Conservation (phyloP, 2,113 vertebrate genomes). For the Serinus canaria region DNA sequence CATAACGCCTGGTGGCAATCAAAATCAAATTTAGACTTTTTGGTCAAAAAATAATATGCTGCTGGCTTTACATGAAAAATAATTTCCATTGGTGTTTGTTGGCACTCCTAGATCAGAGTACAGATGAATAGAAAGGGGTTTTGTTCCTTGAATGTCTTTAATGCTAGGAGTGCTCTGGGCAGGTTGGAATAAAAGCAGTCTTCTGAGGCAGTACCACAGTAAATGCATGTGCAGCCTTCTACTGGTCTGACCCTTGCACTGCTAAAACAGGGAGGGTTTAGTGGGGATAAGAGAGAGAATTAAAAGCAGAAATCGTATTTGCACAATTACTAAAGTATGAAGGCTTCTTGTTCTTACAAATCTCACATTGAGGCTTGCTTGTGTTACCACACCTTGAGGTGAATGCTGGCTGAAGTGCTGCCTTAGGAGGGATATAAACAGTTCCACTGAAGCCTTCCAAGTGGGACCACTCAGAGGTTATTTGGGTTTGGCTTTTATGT, state of each 20-base stretch:
- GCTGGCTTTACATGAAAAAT: neutral
- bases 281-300: neutral
- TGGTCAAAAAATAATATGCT: neutral
- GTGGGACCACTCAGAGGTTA: neutral
- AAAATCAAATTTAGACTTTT: neutral
- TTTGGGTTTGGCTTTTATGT: neutral
- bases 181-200: neutral
- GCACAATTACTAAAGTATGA: neutral
- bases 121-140: neutral
- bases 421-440: neutral
- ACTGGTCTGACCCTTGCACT: neutral
- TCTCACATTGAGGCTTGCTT: neutral
- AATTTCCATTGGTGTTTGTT: neutral
- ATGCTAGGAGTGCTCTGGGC: neutral
- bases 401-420: neutral
- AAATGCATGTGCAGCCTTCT: neutral
- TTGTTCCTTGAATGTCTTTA: neutral
- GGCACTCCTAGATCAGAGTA: neutral
- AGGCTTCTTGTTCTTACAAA: neutral
- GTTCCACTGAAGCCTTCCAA: neutral
- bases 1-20: rapidly evolving
- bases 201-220: neutral
- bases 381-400: neutral
- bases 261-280: neutral
- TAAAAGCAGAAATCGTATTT: neutral